Base-by-base conservation (phyloP, 2,797 vertebrate species). In the Oreochromis mossambicus region DNA sequence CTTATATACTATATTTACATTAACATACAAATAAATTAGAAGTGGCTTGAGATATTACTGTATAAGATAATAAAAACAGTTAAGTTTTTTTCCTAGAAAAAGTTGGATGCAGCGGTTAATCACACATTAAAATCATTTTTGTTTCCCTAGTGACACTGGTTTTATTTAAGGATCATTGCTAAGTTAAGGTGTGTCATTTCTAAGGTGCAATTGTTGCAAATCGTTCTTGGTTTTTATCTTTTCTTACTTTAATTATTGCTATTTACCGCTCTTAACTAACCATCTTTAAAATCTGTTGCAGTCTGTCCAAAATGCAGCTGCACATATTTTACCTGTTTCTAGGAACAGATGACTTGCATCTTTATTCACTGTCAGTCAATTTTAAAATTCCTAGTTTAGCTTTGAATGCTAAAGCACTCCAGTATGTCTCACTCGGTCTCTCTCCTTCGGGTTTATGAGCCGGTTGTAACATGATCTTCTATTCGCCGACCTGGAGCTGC, bases 361-460 rank as follows among this genome's bases (percentile, higher is more conserved):
- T 46, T 43, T 15, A 70, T 17, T 70, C 38, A 10, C 66, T 46
- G n/a, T n/a, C 5, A 70, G 38, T 70, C 38, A 4, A 17, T 4
- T 70, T 26, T 10, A 43, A 43, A 68, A 43, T 68, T 66, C 61
- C 7, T 0, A 0, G 10, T 68, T 68, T 68, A 24, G n/a, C 63
- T 68, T 43, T 68, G 63, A 68, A 68, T 38, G 36, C 12, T 24
- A 1, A 43, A 68, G 63, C 21, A 1, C 3, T 43, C 21, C 66
- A 26, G 14, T 26, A 43, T 26, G 26, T 46, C 2, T 0, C 66
- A 70, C 34, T 70, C 14, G 0, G 66, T 26, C 13, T 17, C 38
- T 46, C 12, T 46, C 38, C 66, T 43, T 26, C 5, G 2, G 21
- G 21, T 26, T 17, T 70, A 43, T 26, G n/a, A 70, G 38, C 0